A percentile compares a stretch with the other conserved stretches of the same genome.
Evolutionary conservation across 2,888 invertebrate species (phyloP).

Genomic region (Thelaira solivaga): DNA sequence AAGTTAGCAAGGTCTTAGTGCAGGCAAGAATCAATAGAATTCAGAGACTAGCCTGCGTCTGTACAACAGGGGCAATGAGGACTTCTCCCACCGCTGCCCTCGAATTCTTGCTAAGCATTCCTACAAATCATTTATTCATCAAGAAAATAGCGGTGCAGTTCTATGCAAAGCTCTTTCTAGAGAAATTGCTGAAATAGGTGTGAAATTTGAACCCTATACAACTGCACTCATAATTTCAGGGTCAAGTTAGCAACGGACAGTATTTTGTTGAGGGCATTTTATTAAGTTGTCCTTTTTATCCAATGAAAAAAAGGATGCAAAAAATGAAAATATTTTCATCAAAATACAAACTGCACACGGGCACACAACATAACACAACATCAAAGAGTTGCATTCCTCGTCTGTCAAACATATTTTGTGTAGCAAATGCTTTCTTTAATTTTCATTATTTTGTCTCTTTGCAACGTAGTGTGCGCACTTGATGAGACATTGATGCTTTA

Average conservation of each 20-base stretch:
- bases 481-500: conserved; percentile 63
- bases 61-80: too few relatives aligned
- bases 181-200: too few relatives aligned
- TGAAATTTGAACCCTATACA: too few relatives aligned
- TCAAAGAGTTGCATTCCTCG: conserved; percentile 1
- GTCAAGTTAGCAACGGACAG: background rate
- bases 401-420: background rate
- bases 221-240: too few relatives aligned
- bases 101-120: too few relatives aligned
- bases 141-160: too few relatives aligned
- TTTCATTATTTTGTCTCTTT: background rate
- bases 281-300: conserved; percentile 64
- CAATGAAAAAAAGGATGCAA: conserved; percentile 31
- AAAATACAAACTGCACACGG: conserved; percentile 18
- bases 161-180: too few relatives aligned
- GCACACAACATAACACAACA: conserved; percentile 57
- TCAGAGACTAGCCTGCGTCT: too few relatives aligned
- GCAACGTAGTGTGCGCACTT: conserved; percentile 43
- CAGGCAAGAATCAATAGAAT: too few relatives aligned
- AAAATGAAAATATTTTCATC: background rate
- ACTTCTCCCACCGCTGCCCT: too few relatives aligned
- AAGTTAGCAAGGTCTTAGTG: too few relatives aligned
- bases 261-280: conserved; percentile 25
- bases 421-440: background rate
- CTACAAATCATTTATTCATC: too few relatives aligned